A percentile compares a stretch with the other conserved stretches of the same genome.
Evolutionary conservation across 2,113 vertebrate genomes (phyloP).

Genomic region (Crotalus viridis): DNA sequence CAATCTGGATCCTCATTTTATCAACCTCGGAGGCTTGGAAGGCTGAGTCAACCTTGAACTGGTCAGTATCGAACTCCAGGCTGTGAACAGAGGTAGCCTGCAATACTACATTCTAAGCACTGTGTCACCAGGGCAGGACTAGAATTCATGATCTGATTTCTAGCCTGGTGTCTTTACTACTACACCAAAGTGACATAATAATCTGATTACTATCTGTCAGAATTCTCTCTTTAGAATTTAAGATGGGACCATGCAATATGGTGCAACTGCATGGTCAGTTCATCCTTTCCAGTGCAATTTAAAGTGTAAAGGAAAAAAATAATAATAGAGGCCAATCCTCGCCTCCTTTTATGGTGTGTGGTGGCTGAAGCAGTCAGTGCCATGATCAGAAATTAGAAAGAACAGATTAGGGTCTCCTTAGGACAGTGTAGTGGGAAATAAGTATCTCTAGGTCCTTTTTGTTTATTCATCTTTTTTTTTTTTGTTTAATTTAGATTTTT

Average conservation of each 20-base stretch:
- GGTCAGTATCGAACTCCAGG: no score
- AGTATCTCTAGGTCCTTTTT: background rate
- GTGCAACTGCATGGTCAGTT: background rate
- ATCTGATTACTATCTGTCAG: background rate
- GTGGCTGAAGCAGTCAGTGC: background rate
- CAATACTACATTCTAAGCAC: no score
- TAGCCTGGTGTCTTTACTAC: no score
- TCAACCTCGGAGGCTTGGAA: no score
- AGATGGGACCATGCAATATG: background rate
- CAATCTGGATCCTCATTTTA: no score
- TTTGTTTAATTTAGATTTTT: background rate
- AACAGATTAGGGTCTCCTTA: background rate
- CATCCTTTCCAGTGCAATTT: background rate
- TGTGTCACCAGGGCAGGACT: no score
- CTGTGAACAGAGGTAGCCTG: no score
- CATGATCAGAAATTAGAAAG: background rate
- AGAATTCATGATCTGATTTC: no score
- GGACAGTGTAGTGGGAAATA: background rate
- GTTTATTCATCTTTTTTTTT: background rate
- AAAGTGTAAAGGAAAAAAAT: background rate
- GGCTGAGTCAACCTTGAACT: no score
- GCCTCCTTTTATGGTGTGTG: background rate
- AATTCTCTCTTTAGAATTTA: background rate
- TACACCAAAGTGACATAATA: no score
- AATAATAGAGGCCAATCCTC: background rate